Conservation (phyloP, 2,113 vertebrate genomes). For the Mesocricetus auratus region DNA sequence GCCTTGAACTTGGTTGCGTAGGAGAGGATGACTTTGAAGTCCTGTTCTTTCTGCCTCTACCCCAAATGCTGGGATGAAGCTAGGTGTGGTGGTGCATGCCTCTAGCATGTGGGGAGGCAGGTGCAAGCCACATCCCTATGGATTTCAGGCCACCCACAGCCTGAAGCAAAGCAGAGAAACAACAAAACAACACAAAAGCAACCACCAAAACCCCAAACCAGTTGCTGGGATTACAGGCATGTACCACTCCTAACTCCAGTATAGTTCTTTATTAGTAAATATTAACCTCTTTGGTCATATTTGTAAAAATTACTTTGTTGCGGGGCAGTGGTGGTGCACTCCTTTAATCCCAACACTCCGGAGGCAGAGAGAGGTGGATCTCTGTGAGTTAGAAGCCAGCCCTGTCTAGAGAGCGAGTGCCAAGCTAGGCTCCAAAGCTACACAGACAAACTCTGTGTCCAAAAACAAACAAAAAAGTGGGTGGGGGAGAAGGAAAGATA, state of each 20-base stretch:
- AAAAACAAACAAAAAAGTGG: too few relatives aligned
- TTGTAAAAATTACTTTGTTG: neutral
- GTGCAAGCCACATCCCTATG: neutral
- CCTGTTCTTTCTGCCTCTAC: neutral
- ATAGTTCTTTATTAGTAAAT: neutral
- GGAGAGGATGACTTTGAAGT: neutral
- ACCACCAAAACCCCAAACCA: neutral
- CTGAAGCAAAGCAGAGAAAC: neutral
- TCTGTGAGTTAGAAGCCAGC: too few relatives aligned
- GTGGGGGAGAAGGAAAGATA: too few relatives aligned
- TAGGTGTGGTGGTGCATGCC: neutral
- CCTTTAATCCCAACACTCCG: too few relatives aligned
- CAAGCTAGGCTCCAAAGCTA: too few relatives aligned
- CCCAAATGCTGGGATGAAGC: neutral
- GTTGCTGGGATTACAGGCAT: too few relatives aligned
- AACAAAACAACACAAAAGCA: neutral
- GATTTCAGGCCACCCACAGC: neutral
- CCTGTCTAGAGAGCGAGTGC: too few relatives aligned
- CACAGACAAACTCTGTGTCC: too few relatives aligned
- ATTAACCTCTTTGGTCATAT: neutral
- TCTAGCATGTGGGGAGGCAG: neutral
- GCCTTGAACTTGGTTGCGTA: neutral
- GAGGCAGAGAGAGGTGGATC: too few relatives aligned
- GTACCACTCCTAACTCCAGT: neutral
- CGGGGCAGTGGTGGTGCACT: too few relatives aligned